Evolutionary conservation across 2,888 invertebrate species (phyloP).

Genomic region (Sminthurinus aureus): DNA sequence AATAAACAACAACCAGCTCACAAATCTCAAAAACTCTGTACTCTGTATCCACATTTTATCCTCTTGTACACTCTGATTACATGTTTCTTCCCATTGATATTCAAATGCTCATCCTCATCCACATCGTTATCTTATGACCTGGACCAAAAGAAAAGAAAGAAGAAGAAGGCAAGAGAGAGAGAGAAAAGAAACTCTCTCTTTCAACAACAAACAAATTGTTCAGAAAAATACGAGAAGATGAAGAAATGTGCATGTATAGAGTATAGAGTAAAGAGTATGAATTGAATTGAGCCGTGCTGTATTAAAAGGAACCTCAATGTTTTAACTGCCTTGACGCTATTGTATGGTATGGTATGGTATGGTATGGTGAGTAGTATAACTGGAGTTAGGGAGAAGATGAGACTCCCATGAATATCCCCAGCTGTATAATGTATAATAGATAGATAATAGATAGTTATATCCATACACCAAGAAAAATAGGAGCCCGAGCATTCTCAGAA

Average conservation of each 20-base stretch:
- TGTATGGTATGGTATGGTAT: no score
- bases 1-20: not conserved
- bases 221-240: constrained; percentile 38
- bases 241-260: not conserved
- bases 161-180: constrained; percentile 3
- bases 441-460: no score
- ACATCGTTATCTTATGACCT: constrained; percentile 2
- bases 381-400: no score
- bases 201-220: constrained; percentile 44
- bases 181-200: constrained; percentile 21
- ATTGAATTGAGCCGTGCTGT: not conserved
- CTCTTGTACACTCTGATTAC: not conserved
- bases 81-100: not conserved
- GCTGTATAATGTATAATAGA: not conserved
- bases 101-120: not conserved
- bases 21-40: not conserved
- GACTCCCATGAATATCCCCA: no score
- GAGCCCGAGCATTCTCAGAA: not conserved
- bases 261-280: not conserved
- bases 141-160: constrained; percentile 14
- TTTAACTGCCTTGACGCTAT: no score
- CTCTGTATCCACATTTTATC: no score
- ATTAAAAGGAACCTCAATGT: no score
- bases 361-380: no score
- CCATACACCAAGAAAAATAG: not conserved